Base-by-base conservation (phyloP, 2,113 vertebrate genomes). In the Rhynchomys soricoides region DNA sequence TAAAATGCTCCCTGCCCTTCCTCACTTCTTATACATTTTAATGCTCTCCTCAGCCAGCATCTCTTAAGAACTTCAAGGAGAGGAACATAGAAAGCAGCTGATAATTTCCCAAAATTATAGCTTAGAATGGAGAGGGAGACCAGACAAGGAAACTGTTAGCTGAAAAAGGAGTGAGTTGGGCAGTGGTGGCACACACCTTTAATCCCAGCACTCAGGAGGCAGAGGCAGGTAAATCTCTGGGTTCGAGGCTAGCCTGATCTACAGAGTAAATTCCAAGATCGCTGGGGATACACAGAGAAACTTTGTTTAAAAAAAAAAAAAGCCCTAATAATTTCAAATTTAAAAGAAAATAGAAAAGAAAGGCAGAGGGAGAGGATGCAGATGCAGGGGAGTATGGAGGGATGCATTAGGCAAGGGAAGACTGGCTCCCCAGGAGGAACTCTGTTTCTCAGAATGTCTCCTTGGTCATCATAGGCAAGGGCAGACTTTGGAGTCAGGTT, bases 381-480 rank as follows among this genome's bases (percentile, higher is more conserved):
- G 17, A 91, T 29, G 29, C 29, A 9, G 12, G 4, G 57, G n/a
- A 85, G 26, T 21, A 55, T 26, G 31, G 21, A 93, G 29, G 68
- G 70, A 81, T 40, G 9, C 48, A 0, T 13, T 26, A 2, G 22
- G 37, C 15, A 50, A n/a, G 43, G 3, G 55, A n/a, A 70, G 62
- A 52, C 16, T 1, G 0, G 22, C 59, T 91, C 37, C 7, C 26
- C 0, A 19, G 77, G 59, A 70, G 45, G 75, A 81, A 31, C 12
- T 2, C 13, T n/a, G 19, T 70, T 45, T 57, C 57, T 21, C 9
- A 17, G 45, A 43, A 17, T 45, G 34, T 74, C 37, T 12, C 81
- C 19, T 5, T 5, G 40, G 40, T n/a, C 40, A 17, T 0, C 3
- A 2, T 16, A 31, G 40, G 62, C 19, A 48, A 59, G 6, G 12